A percentile compares a stretch with the other conserved stretches of the same genome.
These are phyloP conservation scores for Bemisia tabaci DNA, from an alignment of 1,140 invertebrate species.

Conservation along the genomic window DNA sequence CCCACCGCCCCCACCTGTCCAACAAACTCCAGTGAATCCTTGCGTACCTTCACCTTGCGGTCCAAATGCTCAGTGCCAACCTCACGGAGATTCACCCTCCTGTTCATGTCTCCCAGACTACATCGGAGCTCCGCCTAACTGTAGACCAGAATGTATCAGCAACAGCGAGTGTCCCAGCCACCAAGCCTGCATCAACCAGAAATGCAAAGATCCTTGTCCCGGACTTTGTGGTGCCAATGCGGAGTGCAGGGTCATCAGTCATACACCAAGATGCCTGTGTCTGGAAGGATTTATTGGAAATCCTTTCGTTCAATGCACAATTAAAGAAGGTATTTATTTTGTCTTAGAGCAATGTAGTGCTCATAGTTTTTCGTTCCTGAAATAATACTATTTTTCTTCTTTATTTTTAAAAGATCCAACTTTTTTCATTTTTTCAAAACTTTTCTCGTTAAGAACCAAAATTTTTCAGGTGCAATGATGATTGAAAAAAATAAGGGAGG, in stretches of 20 bases:
- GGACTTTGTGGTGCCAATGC: constrained; percentile 33
- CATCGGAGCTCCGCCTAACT: constrained; percentile 28
- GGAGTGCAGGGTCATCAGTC: constrained; percentile 34
- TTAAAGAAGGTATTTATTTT: constrained; percentile 22
- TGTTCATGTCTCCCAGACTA: constrained; percentile 33
- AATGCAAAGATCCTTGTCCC: constrained; percentile 32
- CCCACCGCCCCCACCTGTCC: constrained; percentile 19
- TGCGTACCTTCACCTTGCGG: constrained; percentile 33
- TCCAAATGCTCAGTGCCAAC: constrained; percentile 31
- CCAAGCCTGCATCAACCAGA: constrained; percentile 30
- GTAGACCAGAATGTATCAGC: constrained; percentile 27
- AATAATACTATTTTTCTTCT: not conserved
- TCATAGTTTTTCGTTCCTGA: not conserved
- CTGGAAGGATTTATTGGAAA: constrained; percentile 32
- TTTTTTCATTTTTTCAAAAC: not conserved
- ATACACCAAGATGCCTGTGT: constrained; percentile 33
- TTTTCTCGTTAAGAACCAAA: constrained; percentile 5
- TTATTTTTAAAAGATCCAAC: not conserved
- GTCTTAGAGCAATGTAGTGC: constrained; percentile 3
- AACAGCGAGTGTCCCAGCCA: constrained; percentile 32
- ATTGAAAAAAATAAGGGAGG: no score
- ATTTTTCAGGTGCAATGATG: constrained; percentile 18
- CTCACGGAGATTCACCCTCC: constrained; percentile 25
- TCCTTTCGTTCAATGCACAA: constrained; percentile 27
- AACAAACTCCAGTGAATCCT: constrained; percentile 30